Evolutionary conservation across 1,140 invertebrate species (phyloP).

Genomic region (Ips nitidus): DNA sequence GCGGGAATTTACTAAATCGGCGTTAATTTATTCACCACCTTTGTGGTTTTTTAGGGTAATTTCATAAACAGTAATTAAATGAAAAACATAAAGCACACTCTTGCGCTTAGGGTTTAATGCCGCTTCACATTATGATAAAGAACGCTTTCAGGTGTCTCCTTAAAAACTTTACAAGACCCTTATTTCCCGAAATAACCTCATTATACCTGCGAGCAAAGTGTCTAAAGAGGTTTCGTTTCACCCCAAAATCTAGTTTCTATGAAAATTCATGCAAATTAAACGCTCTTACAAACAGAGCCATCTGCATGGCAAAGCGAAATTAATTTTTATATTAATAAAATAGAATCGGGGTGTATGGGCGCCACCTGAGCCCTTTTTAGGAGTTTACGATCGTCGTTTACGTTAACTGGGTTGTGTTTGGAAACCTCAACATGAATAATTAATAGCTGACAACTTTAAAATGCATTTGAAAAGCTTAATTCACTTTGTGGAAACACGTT

Average conservation of each 20-base stretch:
- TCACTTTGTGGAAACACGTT: too few species aligned
- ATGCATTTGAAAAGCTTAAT: too few species aligned
- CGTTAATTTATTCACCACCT: too few species aligned
- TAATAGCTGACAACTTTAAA: too few species aligned
- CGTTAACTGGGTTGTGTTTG: too few species aligned
- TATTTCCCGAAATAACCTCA: constrained; percentile 29
- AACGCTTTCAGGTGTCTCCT: constrained; percentile 6
- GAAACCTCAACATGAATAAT: too few species aligned
- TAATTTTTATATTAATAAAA: constrained; percentile 31
- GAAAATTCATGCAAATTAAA: constrained; percentile 32
- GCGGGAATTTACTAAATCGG: too few species aligned
- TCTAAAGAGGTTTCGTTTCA: constrained; percentile 26
- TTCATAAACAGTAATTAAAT: not conserved
- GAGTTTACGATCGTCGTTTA: too few species aligned
- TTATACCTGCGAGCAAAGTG: constrained; percentile 20
- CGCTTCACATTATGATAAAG: constrained; percentile 17
- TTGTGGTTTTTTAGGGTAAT: too few species aligned
- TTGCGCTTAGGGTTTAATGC: not conserved
- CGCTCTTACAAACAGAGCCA: constrained; percentile 27
- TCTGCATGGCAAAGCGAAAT: constrained; percentile 28
- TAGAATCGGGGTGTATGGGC: not conserved
- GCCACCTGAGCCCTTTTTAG: not conserved
- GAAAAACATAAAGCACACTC: constrained; percentile 8
- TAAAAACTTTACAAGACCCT: constrained; percentile 24
- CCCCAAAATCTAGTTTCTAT: constrained; percentile 31